A percentile compares a stretch with the other conserved stretches of the same genome.
Evolutionary conservation across 2,888 invertebrate genomes (phyloP).

Genomic region (Masnerella sp.): DNA sequence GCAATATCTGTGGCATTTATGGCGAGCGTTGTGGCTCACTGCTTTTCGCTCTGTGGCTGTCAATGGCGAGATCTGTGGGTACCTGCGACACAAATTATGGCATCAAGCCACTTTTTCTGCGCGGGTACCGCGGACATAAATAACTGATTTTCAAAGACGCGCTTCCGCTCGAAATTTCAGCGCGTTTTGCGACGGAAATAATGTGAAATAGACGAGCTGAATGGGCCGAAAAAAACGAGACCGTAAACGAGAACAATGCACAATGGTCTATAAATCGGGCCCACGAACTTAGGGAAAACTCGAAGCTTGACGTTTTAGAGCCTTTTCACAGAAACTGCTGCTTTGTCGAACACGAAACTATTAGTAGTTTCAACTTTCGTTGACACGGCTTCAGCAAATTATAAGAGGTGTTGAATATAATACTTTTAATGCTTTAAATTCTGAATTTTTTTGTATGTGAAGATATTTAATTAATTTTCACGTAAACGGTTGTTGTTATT

Average conservation of each 20-base stretch:
- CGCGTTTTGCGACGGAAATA: constrained; percentile 1
- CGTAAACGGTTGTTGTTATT: too few species aligned
- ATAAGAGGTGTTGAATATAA: too few species aligned
- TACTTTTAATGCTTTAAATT: too few species aligned
- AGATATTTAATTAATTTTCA: too few species aligned
- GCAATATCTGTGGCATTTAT: too few species aligned
- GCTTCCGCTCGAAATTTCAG: constrained; percentile 11
- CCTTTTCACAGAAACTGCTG: constrained; percentile 17
- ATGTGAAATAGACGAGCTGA: background rate
- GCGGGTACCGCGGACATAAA: too few species aligned
- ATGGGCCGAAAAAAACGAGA: background rate
- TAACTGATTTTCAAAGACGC: constrained; percentile 10
- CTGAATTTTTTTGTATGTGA: too few species aligned
- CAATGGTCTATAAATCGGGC: constrained; percentile 26
- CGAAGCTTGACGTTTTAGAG: constrained; percentile 13
- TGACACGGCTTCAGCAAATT: constrained; percentile 35
- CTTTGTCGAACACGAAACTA: constrained; percentile 39
- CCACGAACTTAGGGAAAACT: constrained; percentile 14
- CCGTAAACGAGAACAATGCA: constrained; percentile 29
- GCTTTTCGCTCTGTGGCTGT: too few species aligned
- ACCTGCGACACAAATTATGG: too few species aligned
- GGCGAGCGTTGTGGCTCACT: too few species aligned
- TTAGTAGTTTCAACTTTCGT: constrained; percentile 38
- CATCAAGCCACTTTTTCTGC: too few species aligned
- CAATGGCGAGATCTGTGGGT: too few species aligned